A percentile compares a stretch with the other conserved stretches of the same genome.
These are phyloP conservation scores for Heliconius hortense DNA, from an alignment of 2,888 invertebrate genomes.

Conservation along the genomic window DNA sequence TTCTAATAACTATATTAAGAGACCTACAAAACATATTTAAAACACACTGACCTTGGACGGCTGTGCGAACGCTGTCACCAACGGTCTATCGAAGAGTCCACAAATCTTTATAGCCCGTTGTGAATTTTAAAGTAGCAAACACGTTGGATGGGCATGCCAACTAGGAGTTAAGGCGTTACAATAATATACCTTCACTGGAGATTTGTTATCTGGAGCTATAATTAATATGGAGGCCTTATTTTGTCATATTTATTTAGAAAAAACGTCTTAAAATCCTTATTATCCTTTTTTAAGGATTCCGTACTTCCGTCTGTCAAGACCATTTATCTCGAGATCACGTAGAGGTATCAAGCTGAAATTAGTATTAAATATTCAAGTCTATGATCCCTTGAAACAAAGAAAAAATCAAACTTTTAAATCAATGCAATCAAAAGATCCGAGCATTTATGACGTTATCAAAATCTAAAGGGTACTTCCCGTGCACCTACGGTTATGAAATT, in stretches of 20 bases:
- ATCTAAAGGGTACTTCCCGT: no score
- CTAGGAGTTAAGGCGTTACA: background rate
- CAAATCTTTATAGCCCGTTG: conserved; percentile 26
- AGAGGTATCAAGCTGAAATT: no score
- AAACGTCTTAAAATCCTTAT: background rate
- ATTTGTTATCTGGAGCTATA: background rate
- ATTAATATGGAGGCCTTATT: background rate
- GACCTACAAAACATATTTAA: conserved; percentile 36
- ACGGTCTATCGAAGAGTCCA: conserved; percentile 34
- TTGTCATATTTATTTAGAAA: background rate
- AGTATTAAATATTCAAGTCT: no score
- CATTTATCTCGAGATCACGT: no score
- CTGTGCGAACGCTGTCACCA: conserved; percentile 37
- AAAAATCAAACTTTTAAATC: no score
- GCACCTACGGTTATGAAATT: no score
- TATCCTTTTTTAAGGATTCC: background rate
- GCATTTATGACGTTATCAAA: no score
- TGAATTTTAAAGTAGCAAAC: conserved; percentile 33
- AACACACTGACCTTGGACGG: conserved; percentile 43
- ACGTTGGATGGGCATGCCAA: conserved; percentile 3
- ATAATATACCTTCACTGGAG: background rate
- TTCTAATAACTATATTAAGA: conserved; percentile 37
- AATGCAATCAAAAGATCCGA: no score
- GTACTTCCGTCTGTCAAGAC: no score
- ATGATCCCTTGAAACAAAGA: no score